A percentile compares a stretch with the other conserved stretches of the same genome.
Conservation (phyloP, 2,797 vertebrate genomes). For the Apogon talboti region DNA sequence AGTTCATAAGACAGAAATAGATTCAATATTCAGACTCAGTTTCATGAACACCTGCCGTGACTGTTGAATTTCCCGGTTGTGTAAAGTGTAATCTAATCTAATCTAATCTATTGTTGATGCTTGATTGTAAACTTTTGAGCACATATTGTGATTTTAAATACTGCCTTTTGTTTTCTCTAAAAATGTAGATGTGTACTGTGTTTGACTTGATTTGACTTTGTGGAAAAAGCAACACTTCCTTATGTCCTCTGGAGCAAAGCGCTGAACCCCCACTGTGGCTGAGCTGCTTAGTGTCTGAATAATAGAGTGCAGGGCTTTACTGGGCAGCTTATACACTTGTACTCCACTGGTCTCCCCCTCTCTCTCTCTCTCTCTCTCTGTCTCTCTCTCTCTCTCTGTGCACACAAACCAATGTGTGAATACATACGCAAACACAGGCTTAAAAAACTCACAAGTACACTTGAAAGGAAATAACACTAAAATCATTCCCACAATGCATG, state of each 20-base stretch:
- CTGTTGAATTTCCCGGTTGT: too few species aligned
- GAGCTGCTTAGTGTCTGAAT: slow-evolving; percentile 33
- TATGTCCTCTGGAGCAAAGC: slow-evolving; percentile 10
- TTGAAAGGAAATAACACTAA: slow-evolving; percentile 22
- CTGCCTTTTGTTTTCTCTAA: too few species aligned
- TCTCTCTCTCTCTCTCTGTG: background rate
- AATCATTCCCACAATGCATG: slow-evolving; percentile 5
- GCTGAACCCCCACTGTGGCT: slow-evolving; percentile 7
- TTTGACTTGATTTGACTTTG: slow-evolving; percentile 3
- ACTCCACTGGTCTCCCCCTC: background rate
- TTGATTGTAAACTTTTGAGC: too few species aligned
- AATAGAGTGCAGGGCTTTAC: slow-evolving; percentile 27
- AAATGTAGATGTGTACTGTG: background rate
- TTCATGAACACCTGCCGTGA: too few species aligned
- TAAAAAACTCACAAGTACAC: slow-evolving; percentile 20
- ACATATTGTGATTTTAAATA: too few species aligned
- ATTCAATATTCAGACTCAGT: too few species aligned
- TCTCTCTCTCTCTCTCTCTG: background rate
- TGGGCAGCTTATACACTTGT: slow-evolving; percentile 6
- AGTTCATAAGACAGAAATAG: too few species aligned
- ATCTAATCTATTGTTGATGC: too few species aligned
- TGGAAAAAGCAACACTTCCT: slow-evolving; percentile 4
- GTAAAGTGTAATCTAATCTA: too few species aligned
- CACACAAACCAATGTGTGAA: slow-evolving; percentile 16
- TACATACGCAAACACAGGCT: slow-evolving; percentile 2